Conservation (phyloP, 2,888 invertebrate genomes). For the Melitaea athalia region DNA sequence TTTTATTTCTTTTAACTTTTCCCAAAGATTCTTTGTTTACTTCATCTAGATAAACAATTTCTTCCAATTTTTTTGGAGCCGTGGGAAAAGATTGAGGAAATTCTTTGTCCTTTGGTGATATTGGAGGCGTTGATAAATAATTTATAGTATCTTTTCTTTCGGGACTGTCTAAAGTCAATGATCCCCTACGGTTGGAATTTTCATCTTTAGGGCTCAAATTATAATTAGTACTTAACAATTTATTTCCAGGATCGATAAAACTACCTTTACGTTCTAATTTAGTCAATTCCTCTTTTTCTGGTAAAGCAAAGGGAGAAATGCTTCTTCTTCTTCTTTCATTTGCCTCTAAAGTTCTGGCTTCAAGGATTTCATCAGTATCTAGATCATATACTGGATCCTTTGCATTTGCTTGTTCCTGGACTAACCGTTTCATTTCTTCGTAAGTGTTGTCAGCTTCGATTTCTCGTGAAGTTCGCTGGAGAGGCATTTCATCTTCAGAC, state of each 20-base stretch:
- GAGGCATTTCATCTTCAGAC: conserved; percentile 71
- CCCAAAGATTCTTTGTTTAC: conserved; percentile 47
- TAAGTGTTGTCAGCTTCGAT: conserved; percentile 77
- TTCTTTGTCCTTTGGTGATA: conserved; percentile 65
- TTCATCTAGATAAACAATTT: conserved; percentile 65
- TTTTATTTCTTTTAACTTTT: conserved; percentile 51
- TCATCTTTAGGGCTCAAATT: conserved; percentile 71
- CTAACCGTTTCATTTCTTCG: conserved; percentile 75
- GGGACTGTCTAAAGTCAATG: conserved; percentile 60
- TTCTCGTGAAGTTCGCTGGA: conserved; percentile 65
- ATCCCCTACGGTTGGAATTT: conserved; percentile 59
- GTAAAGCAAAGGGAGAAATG: conserved; percentile 78
- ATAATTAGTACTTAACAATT: conserved; percentile 72
- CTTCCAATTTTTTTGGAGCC: conserved; percentile 67
- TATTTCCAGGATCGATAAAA: conserved; percentile 76
- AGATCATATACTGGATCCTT: conserved; percentile 77
- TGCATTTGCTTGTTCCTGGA: conserved; percentile 63
- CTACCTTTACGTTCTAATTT: conserved; percentile 72
- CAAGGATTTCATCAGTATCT: conserved; percentile 72
- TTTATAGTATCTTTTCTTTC: conserved; percentile 48
- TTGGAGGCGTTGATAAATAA: conserved; percentile 60
- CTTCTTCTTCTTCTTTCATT: conserved; percentile 75
- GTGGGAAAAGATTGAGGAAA: conserved; percentile 60
- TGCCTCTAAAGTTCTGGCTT: conserved; percentile 69
- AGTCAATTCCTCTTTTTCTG: conserved; percentile 63